Conservation (phyloP, 2,113 vertebrate species). For the Phodopus roborovskii region DNA sequence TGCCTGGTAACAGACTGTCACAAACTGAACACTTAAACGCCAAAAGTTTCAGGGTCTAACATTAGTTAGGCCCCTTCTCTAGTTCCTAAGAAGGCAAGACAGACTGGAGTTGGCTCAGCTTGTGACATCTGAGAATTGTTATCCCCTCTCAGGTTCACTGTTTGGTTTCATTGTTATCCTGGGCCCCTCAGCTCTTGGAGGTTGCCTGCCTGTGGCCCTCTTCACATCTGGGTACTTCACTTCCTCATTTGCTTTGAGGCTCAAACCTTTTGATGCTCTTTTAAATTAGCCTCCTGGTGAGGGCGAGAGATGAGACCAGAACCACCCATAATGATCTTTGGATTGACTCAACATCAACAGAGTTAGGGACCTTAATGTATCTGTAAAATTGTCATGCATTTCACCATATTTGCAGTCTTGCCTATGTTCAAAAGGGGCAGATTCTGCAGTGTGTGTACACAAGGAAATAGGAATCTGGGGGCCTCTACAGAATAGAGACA, state of each 20-base stretch:
- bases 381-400: no score
- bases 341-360: background rate
- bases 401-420: background rate
- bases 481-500: background rate
- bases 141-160: background rate
- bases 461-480: background rate
- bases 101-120: background rate
- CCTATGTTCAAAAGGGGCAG: background rate
- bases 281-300: background rate
- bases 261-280: background rate
- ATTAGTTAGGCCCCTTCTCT: background rate
- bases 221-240: accelerated
- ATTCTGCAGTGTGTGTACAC: accelerated
- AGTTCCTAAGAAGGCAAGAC: background rate
- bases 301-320: background rate
- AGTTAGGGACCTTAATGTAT: background rate
- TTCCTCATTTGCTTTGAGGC: no score
- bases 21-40: background rate
- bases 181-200: background rate
- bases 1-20: background rate
- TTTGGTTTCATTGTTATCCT: no score
- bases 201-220: accelerated
- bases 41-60: background rate
- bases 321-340: background rate
- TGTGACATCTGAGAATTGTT: background rate